A percentile compares a stretch with the other conserved stretches of the same genome.
phyloP scores from a whole-genome alignment of 2,113 vertebrate species.

The Boleophthalmus pectinirostris region DNA sequence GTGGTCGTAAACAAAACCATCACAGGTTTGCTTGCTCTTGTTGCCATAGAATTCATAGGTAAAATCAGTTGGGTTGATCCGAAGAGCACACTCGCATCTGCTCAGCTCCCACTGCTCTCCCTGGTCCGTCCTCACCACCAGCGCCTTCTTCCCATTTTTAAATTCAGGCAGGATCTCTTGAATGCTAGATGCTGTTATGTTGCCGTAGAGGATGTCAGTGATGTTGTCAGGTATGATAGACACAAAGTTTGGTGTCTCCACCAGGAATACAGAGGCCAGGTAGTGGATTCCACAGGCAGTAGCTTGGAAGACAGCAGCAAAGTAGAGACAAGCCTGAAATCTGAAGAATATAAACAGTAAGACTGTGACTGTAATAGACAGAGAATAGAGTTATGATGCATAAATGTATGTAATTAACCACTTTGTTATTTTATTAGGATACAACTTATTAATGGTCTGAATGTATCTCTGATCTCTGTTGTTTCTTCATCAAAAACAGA shows the following conservation, averaged over 20 bases:
- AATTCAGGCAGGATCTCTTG: slow-evolving; percentile 79
- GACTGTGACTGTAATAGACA: background rate
- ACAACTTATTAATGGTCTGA: background rate
- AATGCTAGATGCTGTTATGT: slow-evolving; percentile 73
- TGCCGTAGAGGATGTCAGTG: slow-evolving; percentile 78
- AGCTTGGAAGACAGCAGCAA: slow-evolving; percentile 88
- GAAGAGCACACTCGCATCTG: slow-evolving; percentile 78
- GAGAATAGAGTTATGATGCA: background rate
- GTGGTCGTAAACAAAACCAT: slow-evolving; percentile 82
- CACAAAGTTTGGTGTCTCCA: slow-evolving; percentile 84
- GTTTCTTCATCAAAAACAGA: too few species aligned
- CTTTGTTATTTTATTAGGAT: background rate
- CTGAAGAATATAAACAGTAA: slow-evolving; percentile 63
- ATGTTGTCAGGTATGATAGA: slow-evolving; percentile 81
- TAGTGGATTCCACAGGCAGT: slow-evolving; percentile 92
- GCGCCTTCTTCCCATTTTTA: slow-evolving; percentile 62
- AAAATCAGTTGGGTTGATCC: slow-evolving; percentile 60
- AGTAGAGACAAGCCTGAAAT: slow-evolving; percentile 90
- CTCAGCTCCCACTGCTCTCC: slow-evolving; percentile 91
- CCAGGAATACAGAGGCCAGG: slow-evolving; percentile 89
- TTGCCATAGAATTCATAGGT: slow-evolving; percentile 80
- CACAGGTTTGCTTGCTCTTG: slow-evolving; percentile 77
- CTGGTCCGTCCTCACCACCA: slow-evolving; percentile 78
- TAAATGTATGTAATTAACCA: background rate
- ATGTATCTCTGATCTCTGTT: background rate